These are phyloP conservation scores for Dysmachus trigonus DNA, from an alignment of 2,888 invertebrate species.

Conservation along the genomic window DNA sequence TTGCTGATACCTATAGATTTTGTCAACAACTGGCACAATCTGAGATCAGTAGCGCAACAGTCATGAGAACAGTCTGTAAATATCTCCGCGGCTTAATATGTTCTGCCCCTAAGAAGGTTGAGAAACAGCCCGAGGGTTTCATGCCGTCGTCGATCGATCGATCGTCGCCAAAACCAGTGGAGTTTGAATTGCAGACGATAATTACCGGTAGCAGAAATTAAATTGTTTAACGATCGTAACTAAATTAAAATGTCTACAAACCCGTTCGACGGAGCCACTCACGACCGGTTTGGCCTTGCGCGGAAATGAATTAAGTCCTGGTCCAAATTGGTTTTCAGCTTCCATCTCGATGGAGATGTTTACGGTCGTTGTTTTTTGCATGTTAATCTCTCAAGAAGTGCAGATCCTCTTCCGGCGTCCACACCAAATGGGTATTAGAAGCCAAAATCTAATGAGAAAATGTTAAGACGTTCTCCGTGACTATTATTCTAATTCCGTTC, in stretches of 20 bases:
- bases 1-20: not conserved
- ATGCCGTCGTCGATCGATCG: no score
- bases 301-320: not conserved
- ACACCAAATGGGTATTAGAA: not conserved
- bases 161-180: not conserved
- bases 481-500: not conserved
- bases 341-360: not conserved
- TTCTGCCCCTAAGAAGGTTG: not conserved
- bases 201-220: not conserved
- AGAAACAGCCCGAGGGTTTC: not conserved
- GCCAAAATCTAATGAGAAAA: not conserved
- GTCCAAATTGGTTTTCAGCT: not conserved
- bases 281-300: not conserved
- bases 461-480: not conserved
- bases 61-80: not conserved
- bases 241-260: not conserved
- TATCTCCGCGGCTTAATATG: not conserved
- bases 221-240: not conserved
- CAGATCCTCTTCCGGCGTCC: not conserved
- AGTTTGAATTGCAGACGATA: not conserved
- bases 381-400: not conserved
- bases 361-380: not conserved
- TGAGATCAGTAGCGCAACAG: not conserved
- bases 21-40: not conserved
- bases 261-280: not conserved